These are phyloP conservation scores for Azorinus chamasolen DNA, from an alignment of 2,888 invertebrate genomes.

Conservation along the genomic window DNA sequence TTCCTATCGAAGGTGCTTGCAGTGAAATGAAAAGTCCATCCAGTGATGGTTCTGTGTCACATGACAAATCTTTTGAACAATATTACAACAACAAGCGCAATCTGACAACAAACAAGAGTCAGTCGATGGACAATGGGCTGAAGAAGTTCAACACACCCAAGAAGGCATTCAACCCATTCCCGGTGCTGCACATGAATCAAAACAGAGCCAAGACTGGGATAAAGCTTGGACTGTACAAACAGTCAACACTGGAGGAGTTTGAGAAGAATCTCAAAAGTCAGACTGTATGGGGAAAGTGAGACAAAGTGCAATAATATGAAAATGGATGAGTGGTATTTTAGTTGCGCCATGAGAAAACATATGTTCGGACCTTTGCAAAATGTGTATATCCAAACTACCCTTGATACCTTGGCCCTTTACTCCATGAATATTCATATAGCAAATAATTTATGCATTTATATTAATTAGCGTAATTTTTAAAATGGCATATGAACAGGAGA, in stretches of 20 bases:
- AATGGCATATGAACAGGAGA: no score
- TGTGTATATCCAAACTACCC: no score
- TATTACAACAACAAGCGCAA: conserved; percentile 64
- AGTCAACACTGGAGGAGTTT: conserved; percentile 74
- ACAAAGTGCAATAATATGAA: neutral
- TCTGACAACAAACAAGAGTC: conserved; percentile 37
- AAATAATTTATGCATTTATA: no score
- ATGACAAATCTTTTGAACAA: conserved; percentile 55
- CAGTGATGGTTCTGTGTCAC: conserved; percentile 9
- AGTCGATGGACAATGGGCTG: conserved; percentile 38
- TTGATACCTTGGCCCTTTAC: no score
- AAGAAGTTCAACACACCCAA: conserved; percentile 45
- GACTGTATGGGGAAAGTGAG: conserved; percentile 67
- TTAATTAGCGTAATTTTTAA: no score
- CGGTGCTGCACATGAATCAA: conserved; percentile 82
- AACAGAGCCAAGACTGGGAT: conserved; percentile 83
- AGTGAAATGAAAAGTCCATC: conserved; percentile 4
- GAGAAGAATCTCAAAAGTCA: conserved; percentile 68
- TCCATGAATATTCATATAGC: no score
- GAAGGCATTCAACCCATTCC: conserved; percentile 84
- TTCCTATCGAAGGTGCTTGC: no score
- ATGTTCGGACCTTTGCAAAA: no score
- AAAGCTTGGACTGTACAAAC: conserved; percentile 84
- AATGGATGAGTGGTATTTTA: no score
- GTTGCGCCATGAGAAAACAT: no score